Evolutionary conservation across 2,113 vertebrate genomes (phyloP), one percentile per base, ranked within the genome.

Genomic region (Proterorhinus semilunaris): DNA sequence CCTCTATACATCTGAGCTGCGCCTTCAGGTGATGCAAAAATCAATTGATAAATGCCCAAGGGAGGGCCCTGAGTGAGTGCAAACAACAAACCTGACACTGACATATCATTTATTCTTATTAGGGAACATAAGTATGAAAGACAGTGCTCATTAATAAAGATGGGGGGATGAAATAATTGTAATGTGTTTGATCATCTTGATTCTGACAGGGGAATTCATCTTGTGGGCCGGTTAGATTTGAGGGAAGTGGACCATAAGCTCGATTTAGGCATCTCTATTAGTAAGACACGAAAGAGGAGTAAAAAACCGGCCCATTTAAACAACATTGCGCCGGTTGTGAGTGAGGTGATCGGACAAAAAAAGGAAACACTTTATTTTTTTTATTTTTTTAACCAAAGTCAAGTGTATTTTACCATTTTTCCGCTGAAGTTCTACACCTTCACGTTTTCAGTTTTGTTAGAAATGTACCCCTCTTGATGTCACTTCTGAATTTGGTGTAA

Each of bases 121-220:
- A 93, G 86, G 79, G 75, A 83, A 90, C 86, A 90, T 92, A 92
- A 92, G 89, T 85, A 89, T 92, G 90, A 93, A 92, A 92, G 93
- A 94, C 92, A 93, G 91, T 88, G 76, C 90, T 92, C 92, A 91
- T 94, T 94, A 93, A 94, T 93, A 92, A 92, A 91, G 89, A 92
- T 79, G 87, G 86, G 83, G 21, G 90, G 91, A 85, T 91, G 88
- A 92, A 93, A 93, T 93, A 94, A 94, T 91, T 92, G 91, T 93
- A 91, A 93, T 93, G 88, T 93, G 92, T 93, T 93, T 93, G 92
- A 94, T 94, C 91, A 92, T 93, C 91, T 92, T 87, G 88, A 90
- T 82, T 76, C 87, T 93, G 93, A 94, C 92, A 91, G 89, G 89
- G 87, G 90, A 91, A 94, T 94, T 92, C 79, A 93, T 94, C 92